Conservation (phyloP, 2,888 invertebrate species). For the Myopa testacea region DNA sequence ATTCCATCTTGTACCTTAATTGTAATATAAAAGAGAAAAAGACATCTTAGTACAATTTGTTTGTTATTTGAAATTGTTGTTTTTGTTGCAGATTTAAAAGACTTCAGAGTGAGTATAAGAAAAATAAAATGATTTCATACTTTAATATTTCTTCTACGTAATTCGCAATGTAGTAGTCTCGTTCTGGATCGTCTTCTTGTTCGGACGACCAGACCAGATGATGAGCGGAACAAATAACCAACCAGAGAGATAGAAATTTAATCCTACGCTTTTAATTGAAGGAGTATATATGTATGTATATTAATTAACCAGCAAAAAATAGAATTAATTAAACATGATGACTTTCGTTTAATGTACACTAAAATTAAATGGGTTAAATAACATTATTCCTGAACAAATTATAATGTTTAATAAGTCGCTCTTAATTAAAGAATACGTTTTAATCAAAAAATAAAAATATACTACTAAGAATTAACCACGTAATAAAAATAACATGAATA, state of each 20-base stretch:
- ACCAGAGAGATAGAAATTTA: background rate
- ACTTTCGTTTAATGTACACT: background rate
- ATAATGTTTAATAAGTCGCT: background rate
- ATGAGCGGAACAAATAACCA: background rate
- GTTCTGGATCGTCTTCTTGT: background rate
- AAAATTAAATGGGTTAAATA: background rate
- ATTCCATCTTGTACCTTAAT: too few relatives aligned
- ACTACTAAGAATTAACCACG: too few relatives aligned
- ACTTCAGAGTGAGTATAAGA: too few relatives aligned
- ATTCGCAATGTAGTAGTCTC: background rate
- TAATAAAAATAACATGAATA: background rate
- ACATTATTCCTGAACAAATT: background rate
- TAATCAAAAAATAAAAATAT: background rate
- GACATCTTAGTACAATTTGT: too few relatives aligned
- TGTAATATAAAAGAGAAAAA: too few relatives aligned
- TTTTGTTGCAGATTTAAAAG: too few relatives aligned
- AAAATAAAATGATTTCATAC: too few relatives aligned
- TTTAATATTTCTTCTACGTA: too few relatives aligned
- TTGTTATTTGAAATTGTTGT: too few relatives aligned
- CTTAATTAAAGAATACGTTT: background rate
- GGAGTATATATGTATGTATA: too few relatives aligned
- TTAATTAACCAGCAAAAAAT: background rate
- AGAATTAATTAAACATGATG: background rate
- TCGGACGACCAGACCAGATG: background rate
- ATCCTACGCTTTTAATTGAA: background rate